Conservation (phyloP, 2,888 invertebrate genomes). For the Amphipyra tragopoginis region DNA sequence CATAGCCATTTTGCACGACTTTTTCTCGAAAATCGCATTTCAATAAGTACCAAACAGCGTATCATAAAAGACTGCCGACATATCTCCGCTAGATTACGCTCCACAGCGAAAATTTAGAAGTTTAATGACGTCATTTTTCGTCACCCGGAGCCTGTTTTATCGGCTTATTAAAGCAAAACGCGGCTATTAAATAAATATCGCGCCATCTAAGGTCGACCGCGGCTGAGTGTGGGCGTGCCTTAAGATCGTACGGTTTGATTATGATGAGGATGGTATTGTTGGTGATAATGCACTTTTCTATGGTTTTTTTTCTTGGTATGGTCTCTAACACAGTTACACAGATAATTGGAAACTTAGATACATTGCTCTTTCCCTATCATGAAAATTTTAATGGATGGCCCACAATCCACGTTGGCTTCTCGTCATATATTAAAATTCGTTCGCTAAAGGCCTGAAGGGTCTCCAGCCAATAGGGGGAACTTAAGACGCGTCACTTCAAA, state of each 20-base stretch:
- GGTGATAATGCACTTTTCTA: constrained; percentile 34
- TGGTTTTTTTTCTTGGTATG: constrained; percentile 19
- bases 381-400: no score
- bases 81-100: constrained; percentile 62
- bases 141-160: constrained; percentile 75
- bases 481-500: no score
- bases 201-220: constrained; percentile 55
- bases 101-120: constrained; percentile 70
- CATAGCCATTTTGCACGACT: background rate
- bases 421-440: no score
- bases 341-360: no score
- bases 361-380: no score
- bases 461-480: no score
- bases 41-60: constrained; percentile 39
- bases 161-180: constrained; percentile 77
- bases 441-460: no score
- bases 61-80: constrained; percentile 56
- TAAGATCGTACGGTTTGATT: constrained; percentile 34
- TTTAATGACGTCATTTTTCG: constrained; percentile 82
- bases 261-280: constrained; percentile 29
- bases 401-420: no score
- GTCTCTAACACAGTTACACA: no score
- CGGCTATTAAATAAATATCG: constrained; percentile 76
- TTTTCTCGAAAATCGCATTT: constrained; percentile 40
- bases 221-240: constrained; percentile 31